Base-by-base conservation (phyloP, 2,113 vertebrate species). In the Brachirus orientalis region DNA sequence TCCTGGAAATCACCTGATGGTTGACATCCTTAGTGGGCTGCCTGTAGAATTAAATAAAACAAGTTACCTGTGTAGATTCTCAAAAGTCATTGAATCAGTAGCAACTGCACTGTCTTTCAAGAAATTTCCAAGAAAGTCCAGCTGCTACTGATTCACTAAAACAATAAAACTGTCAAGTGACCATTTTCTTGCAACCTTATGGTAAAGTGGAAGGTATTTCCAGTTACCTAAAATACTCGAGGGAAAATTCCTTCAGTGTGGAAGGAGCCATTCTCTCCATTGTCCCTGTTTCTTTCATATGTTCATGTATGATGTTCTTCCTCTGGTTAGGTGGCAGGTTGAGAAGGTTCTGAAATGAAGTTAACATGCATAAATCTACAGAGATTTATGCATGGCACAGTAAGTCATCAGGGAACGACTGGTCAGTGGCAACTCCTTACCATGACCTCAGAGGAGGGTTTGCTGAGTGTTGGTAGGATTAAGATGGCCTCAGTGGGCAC, bases 281-380 rank as follows among this genome's bases (percentile, higher is more conserved):
- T 1, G 84, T 89, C 22, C 81, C 74, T 0, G 74, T 90, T 35
- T 86, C 90, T 37, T 71, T 92, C 44, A 62, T 72, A 11, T 56
- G 85, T 47, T 72, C 69, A 47, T 89, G 63, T 10, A 89, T 80
- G 18, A 87, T 64, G 56, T 61, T 75, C 75, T 92, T 95, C 86
- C 96, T 92, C 83, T 97, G 95, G 66, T 97, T 96, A 11, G 97
- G 97, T n/a, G 96, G 92, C 92, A 98, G 91, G 72, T 91, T 93
- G 75, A 98, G 78, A 74, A 98, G 83, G 52, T 72, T 94, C 98
- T 99, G 88, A 89, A 92, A 76, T 8, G 33, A 43, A 75, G 45
- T 7, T 43, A 36, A 69, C 43, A 38, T 3, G 18, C 28, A 76
- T 9, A 6, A 1, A n/a, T 51, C 33, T 3, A 14, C 8, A 53